Evolutionary conservation across 2,113 vertebrate genomes (phyloP).

Genomic region (Miniopterus natalensis): DNA sequence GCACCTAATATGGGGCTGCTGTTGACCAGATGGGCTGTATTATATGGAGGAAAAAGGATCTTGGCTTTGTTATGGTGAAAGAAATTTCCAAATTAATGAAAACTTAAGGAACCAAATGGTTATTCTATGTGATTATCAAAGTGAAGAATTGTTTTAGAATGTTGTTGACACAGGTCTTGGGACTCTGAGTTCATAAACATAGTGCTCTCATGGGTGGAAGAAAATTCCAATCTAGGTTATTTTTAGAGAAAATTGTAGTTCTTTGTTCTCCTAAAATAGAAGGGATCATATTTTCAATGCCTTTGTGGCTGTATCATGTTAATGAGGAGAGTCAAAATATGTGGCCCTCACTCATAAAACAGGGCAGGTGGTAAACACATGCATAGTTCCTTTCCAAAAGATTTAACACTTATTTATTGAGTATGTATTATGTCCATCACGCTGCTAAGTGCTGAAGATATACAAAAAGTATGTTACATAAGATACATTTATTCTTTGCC

Average conservation of each 20-base stretch:
- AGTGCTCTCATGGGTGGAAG: constrained; percentile 56
- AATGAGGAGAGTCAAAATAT: not conserved
- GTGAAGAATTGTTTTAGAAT: constrained; percentile 59
- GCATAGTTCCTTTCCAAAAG: not conserved
- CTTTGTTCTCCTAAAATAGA: constrained; percentile 57
- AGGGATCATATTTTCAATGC: constrained; percentile 45
- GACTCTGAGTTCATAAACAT: constrained; percentile 51
- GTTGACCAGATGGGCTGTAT: not conserved
- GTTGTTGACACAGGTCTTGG: constrained; percentile 43
- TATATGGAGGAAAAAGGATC: not conserved
- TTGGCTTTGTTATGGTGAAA: constrained; percentile 45
- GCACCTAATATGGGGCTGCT: not conserved
- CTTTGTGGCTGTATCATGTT: constrained; percentile 20
- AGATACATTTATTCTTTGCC: not conserved
- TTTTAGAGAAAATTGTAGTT: constrained; percentile 64
- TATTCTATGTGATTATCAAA: constrained; percentile 53
- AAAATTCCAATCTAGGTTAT: constrained; percentile 69
- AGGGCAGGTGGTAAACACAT: not conserved
- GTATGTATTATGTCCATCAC: not conserved
- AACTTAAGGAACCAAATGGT: constrained; percentile 38
- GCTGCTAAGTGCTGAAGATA: not conserved
- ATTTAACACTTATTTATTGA: not conserved
- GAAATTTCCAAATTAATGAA: constrained; percentile 36
- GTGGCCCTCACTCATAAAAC: not conserved
- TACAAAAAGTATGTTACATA: not conserved